A percentile compares a stretch with the other conserved stretches of the same genome.
Evolutionary conservation across 2,888 invertebrate genomes (phyloP).

Genomic region (Caenorhabditis auriculariae): DNA sequence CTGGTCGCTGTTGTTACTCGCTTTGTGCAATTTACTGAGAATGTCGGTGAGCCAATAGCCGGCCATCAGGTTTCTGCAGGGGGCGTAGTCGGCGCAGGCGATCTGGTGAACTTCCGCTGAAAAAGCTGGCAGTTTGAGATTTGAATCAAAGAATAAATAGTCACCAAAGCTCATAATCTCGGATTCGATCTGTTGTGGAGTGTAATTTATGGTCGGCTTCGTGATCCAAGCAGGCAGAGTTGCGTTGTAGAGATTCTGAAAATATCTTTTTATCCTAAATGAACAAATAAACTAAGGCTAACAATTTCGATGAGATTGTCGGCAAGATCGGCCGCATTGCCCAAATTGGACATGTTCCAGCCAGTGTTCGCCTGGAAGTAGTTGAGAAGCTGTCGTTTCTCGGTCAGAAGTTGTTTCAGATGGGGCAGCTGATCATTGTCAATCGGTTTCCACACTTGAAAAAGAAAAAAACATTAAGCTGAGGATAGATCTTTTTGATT

Average conservation of each 20-base stretch:
- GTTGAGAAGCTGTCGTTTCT: conserved; percentile 19
- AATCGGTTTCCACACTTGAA: conserved; percentile 44
- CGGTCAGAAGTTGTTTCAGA: conserved; percentile 20
- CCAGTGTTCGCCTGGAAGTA: conserved; percentile 40
- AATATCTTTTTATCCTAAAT: background rate
- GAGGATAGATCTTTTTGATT: no score
- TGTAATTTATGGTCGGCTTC: conserved; percentile 31
- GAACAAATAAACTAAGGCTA: background rate
- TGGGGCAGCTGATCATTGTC: conserved; percentile 34
- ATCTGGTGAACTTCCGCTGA: conserved; percentile 45
- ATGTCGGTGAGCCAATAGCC: conserved; percentile 44
- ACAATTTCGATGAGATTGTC: conserved; percentile 49
- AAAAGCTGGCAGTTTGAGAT: background rate
- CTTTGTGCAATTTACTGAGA: conserved; percentile 19
- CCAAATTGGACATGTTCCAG: conserved; percentile 40
- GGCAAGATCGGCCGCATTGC: conserved; percentile 48
- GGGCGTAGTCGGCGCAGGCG: conserved; percentile 40
- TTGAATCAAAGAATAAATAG: background rate
- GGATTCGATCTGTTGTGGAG: conserved; percentile 10
- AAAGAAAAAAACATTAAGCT: no score
- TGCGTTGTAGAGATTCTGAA: conserved; percentile 28
- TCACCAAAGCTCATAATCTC: conserved; percentile 27
- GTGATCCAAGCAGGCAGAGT: conserved; percentile 42
- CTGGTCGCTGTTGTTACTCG: conserved; percentile 16
- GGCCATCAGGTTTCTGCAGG: conserved; percentile 49